A percentile compares a stretch with the other conserved stretches of the same genome.
Conservation (phyloP, 1,140 invertebrate genomes). For the Druon quercuslanigerum region DNA sequence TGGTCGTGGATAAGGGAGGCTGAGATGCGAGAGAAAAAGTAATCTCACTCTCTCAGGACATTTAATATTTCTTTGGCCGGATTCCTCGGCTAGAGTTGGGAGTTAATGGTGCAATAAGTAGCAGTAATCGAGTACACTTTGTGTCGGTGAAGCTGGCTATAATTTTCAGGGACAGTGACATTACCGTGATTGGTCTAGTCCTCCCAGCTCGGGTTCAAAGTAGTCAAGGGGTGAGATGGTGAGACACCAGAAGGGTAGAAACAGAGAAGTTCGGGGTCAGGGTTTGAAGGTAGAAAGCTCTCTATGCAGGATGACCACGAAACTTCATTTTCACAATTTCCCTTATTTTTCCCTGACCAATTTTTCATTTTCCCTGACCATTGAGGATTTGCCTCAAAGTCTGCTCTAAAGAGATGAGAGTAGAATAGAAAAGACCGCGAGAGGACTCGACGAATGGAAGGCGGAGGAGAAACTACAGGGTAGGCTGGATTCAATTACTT, state of each 20-base stretch:
- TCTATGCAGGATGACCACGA: no score
- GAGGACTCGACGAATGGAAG: neutral
- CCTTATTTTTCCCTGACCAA: no score
- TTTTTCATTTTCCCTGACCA: no score
- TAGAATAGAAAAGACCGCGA: slow-evolving; percentile 29
- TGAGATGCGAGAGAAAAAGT: slow-evolving; percentile 23
- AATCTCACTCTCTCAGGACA: slow-evolving; percentile 28
- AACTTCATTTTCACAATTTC: no score
- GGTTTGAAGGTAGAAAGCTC: slow-evolving; percentile 43
- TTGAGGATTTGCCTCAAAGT: neutral
- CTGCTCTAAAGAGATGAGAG: slow-evolving; percentile 38
- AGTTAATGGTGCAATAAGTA: slow-evolving; percentile 31
- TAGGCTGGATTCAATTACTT: slow-evolving; percentile 74
- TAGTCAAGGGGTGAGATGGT: no score
- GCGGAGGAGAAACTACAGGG: slow-evolving; percentile 39
- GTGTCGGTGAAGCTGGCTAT: slow-evolving; percentile 17
- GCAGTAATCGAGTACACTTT: slow-evolving; percentile 29
- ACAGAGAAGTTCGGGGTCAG: neutral
- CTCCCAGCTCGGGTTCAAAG: no score
- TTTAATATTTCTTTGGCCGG: slow-evolving; percentile 29
- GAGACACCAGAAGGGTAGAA: no score
- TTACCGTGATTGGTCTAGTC: slow-evolving; percentile 17
- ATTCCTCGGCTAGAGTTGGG: slow-evolving; percentile 17
- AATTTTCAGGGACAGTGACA: slow-evolving; percentile 20
- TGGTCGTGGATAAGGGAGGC: slow-evolving; percentile 21